These are phyloP conservation scores for Drosophila pseudotalamancana DNA, from an alignment of 2,888 invertebrate genomes.

Conservation along the genomic window DNA sequence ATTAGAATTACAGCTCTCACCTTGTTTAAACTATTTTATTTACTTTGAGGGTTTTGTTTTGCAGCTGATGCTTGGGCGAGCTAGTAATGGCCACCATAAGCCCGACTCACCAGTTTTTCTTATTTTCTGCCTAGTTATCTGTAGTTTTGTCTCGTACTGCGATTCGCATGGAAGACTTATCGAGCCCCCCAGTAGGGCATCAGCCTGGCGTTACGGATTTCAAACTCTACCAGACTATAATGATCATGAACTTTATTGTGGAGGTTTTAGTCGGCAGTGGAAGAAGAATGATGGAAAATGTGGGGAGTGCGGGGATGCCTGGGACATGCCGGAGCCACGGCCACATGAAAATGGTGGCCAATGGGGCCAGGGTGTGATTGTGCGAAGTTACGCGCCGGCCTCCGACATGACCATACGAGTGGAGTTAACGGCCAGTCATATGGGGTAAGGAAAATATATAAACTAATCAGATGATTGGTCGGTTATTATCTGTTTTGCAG, in stretches of 20 bases:
- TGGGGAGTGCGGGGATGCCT: constrained; percentile 94
- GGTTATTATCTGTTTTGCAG: constrained; percentile 49
- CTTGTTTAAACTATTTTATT: not conserved
- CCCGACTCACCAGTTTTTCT: not conserved
- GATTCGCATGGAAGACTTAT: constrained; percentile 85
- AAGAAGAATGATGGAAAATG: constrained; percentile 92
- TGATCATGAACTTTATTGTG: constrained; percentile 94
- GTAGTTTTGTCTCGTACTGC: constrained; percentile 35
- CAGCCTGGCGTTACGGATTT: constrained; percentile 95
- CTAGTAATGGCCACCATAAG: not conserved
- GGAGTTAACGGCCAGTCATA: constrained; percentile 94
- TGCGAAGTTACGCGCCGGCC: constrained; percentile 90
- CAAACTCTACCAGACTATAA: constrained; percentile 95
- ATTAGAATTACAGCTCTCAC: not conserved
- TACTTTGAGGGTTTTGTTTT: not conserved
- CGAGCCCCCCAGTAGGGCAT: constrained; percentile 94
- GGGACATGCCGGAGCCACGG: constrained; percentile 89
- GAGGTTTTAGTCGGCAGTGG: constrained; percentile 94
- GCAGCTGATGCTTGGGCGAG: constrained; percentile 28
- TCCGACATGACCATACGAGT: constrained; percentile 89
- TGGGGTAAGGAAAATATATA: constrained; percentile 85
- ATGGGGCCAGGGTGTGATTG: constrained; percentile 92
- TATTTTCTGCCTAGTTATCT: constrained; percentile 14
- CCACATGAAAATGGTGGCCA: constrained; percentile 93
- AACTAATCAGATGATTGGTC: not conserved